Percentiles rank a stretch among this genome's conserved stretches.
Conservation (phyloP, 2,113 vertebrate genomes). For the Nerophis ophidion region DNA sequence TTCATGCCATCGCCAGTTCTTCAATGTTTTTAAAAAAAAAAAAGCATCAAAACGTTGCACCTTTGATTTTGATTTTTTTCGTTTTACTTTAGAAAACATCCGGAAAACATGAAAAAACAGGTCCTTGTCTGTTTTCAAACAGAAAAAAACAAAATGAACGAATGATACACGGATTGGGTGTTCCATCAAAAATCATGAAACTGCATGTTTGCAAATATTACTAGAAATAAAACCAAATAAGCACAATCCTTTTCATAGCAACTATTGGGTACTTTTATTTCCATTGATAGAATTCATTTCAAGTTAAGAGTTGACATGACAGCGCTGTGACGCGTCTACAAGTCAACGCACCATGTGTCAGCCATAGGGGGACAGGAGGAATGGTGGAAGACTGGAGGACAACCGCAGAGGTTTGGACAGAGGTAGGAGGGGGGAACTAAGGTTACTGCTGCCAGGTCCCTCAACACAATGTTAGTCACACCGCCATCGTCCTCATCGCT, state of each 20-base stretch:
- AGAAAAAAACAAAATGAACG: too few species aligned
- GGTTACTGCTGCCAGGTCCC: conserved; percentile 57
- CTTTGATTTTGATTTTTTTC: too few species aligned
- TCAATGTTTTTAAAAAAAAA: too few species aligned
- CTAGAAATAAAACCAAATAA: background rate
- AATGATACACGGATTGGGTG: too few species aligned
- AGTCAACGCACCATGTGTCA: conserved; percentile 37
- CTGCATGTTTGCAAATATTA: too few species aligned
- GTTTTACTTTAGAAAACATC: too few species aligned
- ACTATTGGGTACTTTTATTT: conserved; percentile 64
- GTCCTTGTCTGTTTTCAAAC: too few species aligned
- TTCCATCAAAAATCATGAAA: too few species aligned
- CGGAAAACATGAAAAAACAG: too few species aligned
- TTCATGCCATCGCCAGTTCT: too few species aligned
- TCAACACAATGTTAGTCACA: conserved; percentile 30
- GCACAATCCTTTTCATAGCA: conserved; percentile 23
- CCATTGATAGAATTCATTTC: conserved; percentile 62
- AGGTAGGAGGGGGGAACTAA: conserved; percentile 13
- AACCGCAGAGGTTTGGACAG: too few species aligned
- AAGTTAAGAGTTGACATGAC: conserved; percentile 60
- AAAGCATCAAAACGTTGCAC: too few species aligned
- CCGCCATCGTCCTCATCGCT: conserved; percentile 16
- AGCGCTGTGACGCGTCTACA: conserved; percentile 51
- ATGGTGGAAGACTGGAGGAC: conserved; percentile 24
- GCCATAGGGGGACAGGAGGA: conserved; percentile 29